Percentiles rank a stretch among this genome's conserved stretches.
Conservation (phyloP, 2,888 invertebrate species). For the Spodoptera picta region DNA sequence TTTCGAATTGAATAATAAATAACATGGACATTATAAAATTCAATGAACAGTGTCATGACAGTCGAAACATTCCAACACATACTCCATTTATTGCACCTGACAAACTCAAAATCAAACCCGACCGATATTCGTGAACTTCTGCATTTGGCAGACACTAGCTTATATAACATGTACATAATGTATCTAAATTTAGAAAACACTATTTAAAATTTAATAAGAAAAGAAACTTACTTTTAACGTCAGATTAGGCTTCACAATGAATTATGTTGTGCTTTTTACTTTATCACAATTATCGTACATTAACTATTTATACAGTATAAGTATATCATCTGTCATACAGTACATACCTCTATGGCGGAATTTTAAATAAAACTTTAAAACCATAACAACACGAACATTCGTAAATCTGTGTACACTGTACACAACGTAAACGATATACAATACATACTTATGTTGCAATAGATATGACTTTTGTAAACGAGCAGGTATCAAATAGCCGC, state of each 20-base stretch:
- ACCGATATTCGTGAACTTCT: constrained; percentile 67
- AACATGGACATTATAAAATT: constrained; percentile 60
- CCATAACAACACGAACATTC: constrained; percentile 67
- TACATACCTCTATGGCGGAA: constrained; percentile 71
- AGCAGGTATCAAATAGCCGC: constrained; percentile 40
- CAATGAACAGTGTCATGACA: constrained; percentile 34
- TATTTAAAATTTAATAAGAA: constrained; percentile 72
- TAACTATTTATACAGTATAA: constrained; percentile 77
- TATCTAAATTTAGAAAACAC: constrained; percentile 77
- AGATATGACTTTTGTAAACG: constrained; percentile 54
- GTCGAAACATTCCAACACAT: constrained; percentile 59
- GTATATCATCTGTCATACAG: constrained; percentile 80
- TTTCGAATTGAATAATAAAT: constrained; percentile 60
- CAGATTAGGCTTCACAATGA: constrained; percentile 85
- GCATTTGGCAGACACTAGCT: constrained; percentile 72
- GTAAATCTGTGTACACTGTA: constrained; percentile 58
- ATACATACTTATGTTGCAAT: constrained; percentile 50
- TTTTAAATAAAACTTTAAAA: constrained; percentile 72
- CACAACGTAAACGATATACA: constrained; percentile 51
- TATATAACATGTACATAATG: constrained; percentile 73
- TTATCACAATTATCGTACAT: constrained; percentile 85
- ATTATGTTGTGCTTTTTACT: constrained; percentile 86
- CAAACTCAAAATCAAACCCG: constrained; percentile 72
- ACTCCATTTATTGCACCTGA: constrained; percentile 77
- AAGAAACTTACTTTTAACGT: constrained; percentile 78